Evolutionary conservation across 2,888 invertebrate genomes (phyloP), one percentile per base, ranked within the genome.

Genomic region (Argyresthia goedartella): DNA sequence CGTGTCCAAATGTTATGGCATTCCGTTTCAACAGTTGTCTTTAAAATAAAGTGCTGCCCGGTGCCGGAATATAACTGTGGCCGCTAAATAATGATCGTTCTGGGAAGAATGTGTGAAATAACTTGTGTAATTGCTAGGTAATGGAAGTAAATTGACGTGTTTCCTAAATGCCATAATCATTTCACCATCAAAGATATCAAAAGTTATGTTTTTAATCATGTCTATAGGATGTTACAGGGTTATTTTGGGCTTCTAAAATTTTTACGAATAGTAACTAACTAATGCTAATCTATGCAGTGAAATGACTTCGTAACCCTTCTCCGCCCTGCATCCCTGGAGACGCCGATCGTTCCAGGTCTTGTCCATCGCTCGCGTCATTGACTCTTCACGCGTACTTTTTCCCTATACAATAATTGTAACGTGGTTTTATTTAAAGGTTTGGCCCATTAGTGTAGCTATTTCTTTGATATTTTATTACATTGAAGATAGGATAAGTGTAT

Each of bases 301-400:
- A 25, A 4, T 6, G 25, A 25, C 6, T 49, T 50, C 49, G 55
- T 64, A 69, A 71, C 75, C 76, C 72, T 71, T 67, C 59, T 39
- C 39, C 14, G 59, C 53, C 43, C 16, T 25, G 25, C 39, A 52
- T 68, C 73, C 66, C 70, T 34, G 36, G 69, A 67, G 75, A 54
- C 8, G n/a, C 14, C 10, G n/a, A 1, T 1, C 43, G 15, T 13
- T 7, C 34, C 46, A 11, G 39, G 41, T n/a, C 35, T 14, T 50
- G 49, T 47, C 53, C 51, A 25, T 25, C 53, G 64, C 65, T 67
- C 70, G 74, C 71, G 58, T 62, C 73, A 74, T 74, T 75, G 68
- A 69, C 63, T 69, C 60, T 35, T 14, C 44, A 44, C 39, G n/a
- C n/a, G 39, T 39, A 39, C 25, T 25, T 25, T 6, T 25, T 4